A percentile compares a stretch with the other conserved stretches of the same genome.
These are phyloP conservation scores for Aleadryas rufinucha DNA, from an alignment of 2,113 vertebrate genomes.

Conservation along the genomic window DNA sequence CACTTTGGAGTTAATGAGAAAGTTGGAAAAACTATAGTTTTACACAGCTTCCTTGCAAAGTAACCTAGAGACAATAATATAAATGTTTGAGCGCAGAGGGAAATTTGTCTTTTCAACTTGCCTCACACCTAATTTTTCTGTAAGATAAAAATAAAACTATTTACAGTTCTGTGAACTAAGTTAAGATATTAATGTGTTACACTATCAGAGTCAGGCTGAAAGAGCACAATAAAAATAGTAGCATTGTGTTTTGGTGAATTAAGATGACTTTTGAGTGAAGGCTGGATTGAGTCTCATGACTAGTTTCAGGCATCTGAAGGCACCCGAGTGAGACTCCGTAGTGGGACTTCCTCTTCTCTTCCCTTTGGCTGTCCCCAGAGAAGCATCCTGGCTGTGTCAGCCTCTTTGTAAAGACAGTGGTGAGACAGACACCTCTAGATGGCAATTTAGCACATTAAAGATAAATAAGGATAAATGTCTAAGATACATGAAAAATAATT, in stretches of 20 bases:
- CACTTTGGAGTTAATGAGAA: neutral
- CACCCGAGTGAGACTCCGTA: neutral
- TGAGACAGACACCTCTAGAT: neutral
- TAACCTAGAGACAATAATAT: neutral
- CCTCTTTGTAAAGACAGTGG: neutral
- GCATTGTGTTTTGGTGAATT: neutral
- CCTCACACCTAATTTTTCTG: neutral
- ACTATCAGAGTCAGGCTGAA: neutral
- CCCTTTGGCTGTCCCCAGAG: neutral
- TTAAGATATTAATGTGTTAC: neutral
- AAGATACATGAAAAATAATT: neutral
- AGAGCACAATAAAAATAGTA: neutral
- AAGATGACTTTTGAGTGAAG: neutral
- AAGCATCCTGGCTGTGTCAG: neutral
- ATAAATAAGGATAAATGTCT: neutral
- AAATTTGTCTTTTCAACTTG: neutral
- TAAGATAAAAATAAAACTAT: neutral
- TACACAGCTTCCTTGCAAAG: neutral
- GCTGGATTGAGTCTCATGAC: neutral
- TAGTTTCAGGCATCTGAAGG: neutral
- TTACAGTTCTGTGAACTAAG: neutral
- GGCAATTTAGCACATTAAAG: neutral
- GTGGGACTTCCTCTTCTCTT: neutral
- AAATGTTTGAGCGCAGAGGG: neutral
- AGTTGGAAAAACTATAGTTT: neutral